Percentiles rank a stretch among this genome's conserved stretches.
phyloP scores from a whole-genome alignment of 2,797 vertebrate genomes.

The Anguilla anguilla region DNA sequence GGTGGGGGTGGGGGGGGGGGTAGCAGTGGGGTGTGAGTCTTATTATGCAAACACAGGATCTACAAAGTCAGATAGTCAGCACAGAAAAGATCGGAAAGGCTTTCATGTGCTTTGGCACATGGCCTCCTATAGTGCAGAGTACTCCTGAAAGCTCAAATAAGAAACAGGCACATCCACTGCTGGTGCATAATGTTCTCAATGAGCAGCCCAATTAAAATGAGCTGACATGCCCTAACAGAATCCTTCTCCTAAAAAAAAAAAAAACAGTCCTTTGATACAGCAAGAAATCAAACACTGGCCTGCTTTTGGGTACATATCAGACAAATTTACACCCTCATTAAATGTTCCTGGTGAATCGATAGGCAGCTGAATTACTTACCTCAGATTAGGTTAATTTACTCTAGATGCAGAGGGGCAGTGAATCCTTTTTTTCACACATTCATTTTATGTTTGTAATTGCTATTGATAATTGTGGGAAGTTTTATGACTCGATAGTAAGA shows the following conservation, averaged over 20 bases:
- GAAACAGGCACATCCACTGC: not conserved
- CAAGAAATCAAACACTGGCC: not conserved
- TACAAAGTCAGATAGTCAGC: conserved; percentile 42
- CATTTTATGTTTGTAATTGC: not conserved
- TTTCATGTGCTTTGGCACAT: conserved; percentile 24
- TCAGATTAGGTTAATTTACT: not conserved
- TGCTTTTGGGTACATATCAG: not conserved
- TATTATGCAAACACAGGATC: conserved; percentile 44
- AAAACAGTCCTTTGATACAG: conserved; percentile 32
- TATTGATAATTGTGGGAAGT: not conserved
- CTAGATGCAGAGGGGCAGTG: not conserved
- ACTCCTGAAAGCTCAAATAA: conserved; percentile 43
- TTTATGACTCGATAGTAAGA: not conserved
- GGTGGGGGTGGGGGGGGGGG: not conserved
- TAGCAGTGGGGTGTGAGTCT: conserved; percentile 13
- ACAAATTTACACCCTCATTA: not conserved
- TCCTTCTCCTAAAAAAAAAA: not conserved
- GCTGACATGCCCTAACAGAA: conserved; percentile 37
- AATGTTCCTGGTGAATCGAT: not conserved
- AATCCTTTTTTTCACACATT: not conserved
- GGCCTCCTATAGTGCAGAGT: conserved; percentile 30
- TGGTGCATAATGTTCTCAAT: conserved; percentile 23
- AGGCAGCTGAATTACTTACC: not conserved
- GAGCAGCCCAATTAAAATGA: conserved; percentile 47
- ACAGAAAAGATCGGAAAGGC: conserved; percentile 8